Base-by-base conservation (phyloP, 2,113 vertebrate genomes). In the Lota lota region DNA sequence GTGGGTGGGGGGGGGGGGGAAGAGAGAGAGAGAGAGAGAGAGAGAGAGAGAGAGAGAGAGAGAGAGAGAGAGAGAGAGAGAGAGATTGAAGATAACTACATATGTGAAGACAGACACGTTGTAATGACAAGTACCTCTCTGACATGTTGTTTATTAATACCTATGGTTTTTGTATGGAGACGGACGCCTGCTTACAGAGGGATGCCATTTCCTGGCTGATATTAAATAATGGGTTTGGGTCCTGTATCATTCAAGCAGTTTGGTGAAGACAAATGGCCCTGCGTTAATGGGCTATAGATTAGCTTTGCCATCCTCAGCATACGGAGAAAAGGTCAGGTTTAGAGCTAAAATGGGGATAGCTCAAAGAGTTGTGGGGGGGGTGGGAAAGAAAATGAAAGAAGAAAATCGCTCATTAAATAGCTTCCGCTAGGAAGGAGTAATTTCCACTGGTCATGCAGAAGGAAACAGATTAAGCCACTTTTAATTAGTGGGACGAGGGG, bases 131-230 rank as follows among this genome's bases (percentile, higher is more conserved):
- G 15, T n/a, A 18, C 53, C 53, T 5, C 18, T 56, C 15, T 3
- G 53, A 79, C 70, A 83, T 61, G 83, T 87, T 86, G 88, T 76
- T 85, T 78, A 75, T 88, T 88, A 73, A 64, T 36, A 78, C 74
- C 74, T 82, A 67, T 79, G 81, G 69, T 72, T 61, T 71, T 70
- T 65, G 68, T 56, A 64, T 68, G 64, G 75, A 63, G 79, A 78
- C 67, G 63, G 69, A 71, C 16, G 16, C 18, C 53, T 18, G 15
- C 63, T 66, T 16, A 10, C 40, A 47, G 40, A 47, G 40, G 40
- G 40, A 47, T 14, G 12, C 7, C 12, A 14, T 47, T 47, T 14
- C 40, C 40, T 66, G 59, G 51, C 61, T 54, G 19, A 24, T 63
- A 70, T 65, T 68, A 54, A 56, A 76, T 57, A 24, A 3, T 60